phyloP scores from a whole-genome alignment of 2,113 vertebrate genomes.

The Neolamprologus sp. region DNA sequence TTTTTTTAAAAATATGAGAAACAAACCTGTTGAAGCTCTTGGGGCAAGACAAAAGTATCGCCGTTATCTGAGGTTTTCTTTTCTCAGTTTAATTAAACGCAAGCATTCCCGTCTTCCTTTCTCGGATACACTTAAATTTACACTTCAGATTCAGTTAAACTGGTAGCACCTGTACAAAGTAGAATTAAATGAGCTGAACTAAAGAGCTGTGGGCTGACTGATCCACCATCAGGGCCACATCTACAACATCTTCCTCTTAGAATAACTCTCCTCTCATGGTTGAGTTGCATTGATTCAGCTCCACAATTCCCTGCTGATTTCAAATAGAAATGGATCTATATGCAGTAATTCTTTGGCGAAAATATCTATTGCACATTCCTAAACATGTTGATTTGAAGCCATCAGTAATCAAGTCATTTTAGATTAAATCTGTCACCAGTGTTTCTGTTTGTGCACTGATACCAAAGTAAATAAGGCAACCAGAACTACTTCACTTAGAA shows the following conservation, averaged over 20 bases:
- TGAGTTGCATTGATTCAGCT: not conserved
- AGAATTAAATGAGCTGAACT: not conserved
- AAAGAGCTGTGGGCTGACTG: not conserved
- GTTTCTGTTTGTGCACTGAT: not conserved
- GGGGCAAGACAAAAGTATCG: not conserved
- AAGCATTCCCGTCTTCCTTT: not conserved
- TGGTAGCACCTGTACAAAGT: not conserved
- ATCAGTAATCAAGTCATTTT: not conserved
- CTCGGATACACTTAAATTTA: not conserved
- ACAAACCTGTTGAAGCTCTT: not conserved
- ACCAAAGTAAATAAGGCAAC: not conserved
- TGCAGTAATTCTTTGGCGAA: not conserved
- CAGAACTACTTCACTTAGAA: not conserved
- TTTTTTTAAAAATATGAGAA: not conserved
- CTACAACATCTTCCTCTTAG: not conserved
- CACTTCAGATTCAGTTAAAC: not conserved
- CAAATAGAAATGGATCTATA: not conserved
- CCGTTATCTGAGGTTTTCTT: not conserved
- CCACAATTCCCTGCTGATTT: not conserved
- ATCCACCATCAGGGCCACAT: not conserved
- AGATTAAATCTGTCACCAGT: accelerated
- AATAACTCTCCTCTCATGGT: not conserved
- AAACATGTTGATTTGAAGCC: not conserved
- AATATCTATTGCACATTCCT: not conserved
- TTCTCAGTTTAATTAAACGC: not conserved